Evolutionary conservation across 2,113 vertebrate species (phyloP).

Genomic region (Peromyscus leucopus): DNA sequence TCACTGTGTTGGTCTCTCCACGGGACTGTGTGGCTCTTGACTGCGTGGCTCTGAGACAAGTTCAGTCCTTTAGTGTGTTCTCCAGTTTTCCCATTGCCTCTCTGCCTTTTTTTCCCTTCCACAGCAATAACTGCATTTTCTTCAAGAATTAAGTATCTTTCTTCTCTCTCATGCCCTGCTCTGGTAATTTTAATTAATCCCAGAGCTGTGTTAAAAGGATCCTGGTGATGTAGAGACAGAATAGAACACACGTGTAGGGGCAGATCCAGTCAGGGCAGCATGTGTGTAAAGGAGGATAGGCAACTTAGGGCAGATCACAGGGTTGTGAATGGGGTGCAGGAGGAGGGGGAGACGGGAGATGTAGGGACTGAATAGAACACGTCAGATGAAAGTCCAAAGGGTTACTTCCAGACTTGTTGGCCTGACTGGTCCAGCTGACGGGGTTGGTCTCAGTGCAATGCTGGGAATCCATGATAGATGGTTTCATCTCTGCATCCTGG

Average conservation of each 20-base stretch:
- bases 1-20: background rate
- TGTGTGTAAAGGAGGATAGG: background rate
- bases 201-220: background rate
- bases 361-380: background rate
- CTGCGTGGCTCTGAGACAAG: background rate
- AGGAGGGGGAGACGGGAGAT: background rate
- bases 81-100: background rate
- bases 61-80: background rate
- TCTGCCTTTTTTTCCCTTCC: background rate
- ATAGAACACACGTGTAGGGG: no score
- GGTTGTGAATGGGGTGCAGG: background rate
- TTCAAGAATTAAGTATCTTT: background rate
- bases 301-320: background rate
- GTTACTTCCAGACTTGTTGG: background rate
- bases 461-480: background rate
- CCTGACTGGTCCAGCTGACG: rapidly evolving
- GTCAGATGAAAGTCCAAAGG: background rate
- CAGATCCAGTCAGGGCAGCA: background rate
- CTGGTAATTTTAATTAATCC: background rate
- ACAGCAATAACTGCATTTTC: background rate
- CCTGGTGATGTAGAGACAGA: background rate
- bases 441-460: background rate
- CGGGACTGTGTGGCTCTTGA: background rate
- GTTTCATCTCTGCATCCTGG: background rate
- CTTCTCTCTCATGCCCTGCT: background rate